These are phyloP conservation scores for Lacerta bilineata DNA, from an alignment of 2,797 vertebrate species.

Conservation along the genomic window DNA sequence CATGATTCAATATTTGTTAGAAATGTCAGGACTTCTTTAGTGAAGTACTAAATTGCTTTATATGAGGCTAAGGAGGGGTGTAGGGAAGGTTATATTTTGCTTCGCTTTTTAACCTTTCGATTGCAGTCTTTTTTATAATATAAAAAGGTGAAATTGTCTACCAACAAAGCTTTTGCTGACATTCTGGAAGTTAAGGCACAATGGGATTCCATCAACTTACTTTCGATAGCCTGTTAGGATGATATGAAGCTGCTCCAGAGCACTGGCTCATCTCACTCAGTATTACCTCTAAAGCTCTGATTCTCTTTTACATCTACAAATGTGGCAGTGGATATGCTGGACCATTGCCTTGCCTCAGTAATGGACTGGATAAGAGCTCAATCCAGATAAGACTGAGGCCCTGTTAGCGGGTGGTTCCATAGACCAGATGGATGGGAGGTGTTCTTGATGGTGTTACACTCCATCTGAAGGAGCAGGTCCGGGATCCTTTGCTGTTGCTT, in stretches of 20 bases:
- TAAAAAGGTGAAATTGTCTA: conserved; percentile 41
- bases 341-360: too few species aligned
- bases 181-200: conserved; percentile 49
- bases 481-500: too few species aligned
- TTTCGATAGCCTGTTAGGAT: conserved; percentile 18
- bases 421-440: too few species aligned
- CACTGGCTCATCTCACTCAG: neutral
- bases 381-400: too few species aligned
- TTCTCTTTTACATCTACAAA: too few species aligned
- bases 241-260: neutral
- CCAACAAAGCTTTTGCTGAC: conserved; percentile 48
- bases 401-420: too few species aligned
- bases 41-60: conserved; percentile 22
- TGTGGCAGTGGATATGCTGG: too few species aligned
- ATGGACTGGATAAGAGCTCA: too few species aligned
- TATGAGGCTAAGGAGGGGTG: neutral
- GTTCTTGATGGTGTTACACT: too few species aligned
- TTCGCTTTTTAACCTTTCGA: conserved; percentile 56
- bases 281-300: neutral
- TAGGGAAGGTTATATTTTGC: neutral
- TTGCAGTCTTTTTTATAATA: conserved; percentile 29
- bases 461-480: too few species aligned
- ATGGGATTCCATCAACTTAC: conserved; percentile 1
- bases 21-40: conserved; percentile 57
- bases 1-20: conserved; percentile 37